phyloP scores from a whole-genome alignment of 2,113 vertebrate species.

The Neolamprologus toae region DNA sequence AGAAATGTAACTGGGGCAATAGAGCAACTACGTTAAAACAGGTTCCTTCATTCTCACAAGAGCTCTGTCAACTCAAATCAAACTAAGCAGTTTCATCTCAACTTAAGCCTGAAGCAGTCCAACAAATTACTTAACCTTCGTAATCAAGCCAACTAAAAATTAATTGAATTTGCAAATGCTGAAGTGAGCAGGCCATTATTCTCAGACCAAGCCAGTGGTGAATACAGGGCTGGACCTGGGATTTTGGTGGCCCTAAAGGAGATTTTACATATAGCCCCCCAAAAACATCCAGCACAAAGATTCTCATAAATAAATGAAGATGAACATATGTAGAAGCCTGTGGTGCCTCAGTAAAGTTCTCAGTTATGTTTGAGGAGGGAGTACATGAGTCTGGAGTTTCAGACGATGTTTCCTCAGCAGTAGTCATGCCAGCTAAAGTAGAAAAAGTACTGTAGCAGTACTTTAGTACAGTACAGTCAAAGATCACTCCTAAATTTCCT shows the following conservation, averaged over 20 bases:
- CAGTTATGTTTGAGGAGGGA: background rate
- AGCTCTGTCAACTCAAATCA: background rate
- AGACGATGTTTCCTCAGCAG: background rate
- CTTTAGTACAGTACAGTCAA: fast-evolving
- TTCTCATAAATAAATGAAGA: background rate
- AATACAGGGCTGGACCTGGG: background rate
- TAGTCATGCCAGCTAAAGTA: background rate
- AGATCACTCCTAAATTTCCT: background rate
- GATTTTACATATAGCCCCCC: fast-evolving
- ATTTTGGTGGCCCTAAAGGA: fast-evolving
- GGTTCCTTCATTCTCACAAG: background rate
- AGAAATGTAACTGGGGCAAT: background rate
- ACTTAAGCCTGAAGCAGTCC: background rate
- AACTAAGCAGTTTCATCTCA: fast-evolving
- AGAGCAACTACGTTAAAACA: background rate
- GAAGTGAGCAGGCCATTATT: background rate
- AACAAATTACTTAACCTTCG: background rate
- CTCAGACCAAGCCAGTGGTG: background rate
- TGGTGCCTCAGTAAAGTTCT: background rate
- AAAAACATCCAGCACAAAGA: background rate
- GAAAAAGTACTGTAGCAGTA: background rate
- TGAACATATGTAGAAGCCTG: background rate
- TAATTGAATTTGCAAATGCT: background rate
- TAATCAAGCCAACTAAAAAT: background rate
- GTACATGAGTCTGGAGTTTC: fast-evolving